Base-by-base conservation (phyloP, 2,113 vertebrate species). In the Apistogramma diplotaenia region DNA sequence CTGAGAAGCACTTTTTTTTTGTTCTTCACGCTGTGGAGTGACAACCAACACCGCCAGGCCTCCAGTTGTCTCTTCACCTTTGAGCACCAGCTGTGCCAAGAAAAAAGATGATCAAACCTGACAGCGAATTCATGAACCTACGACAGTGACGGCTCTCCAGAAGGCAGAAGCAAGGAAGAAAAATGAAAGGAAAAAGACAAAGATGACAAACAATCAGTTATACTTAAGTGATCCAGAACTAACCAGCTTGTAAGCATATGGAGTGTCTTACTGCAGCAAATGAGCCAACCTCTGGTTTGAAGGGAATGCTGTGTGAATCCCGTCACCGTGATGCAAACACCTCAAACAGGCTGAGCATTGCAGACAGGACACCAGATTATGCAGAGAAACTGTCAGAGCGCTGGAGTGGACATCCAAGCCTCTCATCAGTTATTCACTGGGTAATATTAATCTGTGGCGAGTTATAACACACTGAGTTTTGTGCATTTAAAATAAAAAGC, bases 41-140 rank as follows among this genome's bases (percentile, higher is more conserved):
- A 70, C 65, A 70, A 27, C 6, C 1, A 1, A 70, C 65, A 54
- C 10, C 19, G 8, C n/a, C 4, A 29, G 21, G 1, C 16, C 2
- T 70, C 25, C 62, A 29, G 1, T 27, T 40, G 53, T 49, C 29
- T 0, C 0, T 8, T 0, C 21, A 67, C 40, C 4, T 16, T 59
- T 33, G 21, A 78, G 51, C 8, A 25, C 51, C 43, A 55, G 54
- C 15, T 70, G 23, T 54, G 23, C 18, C 19, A 53, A 53, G 10
- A 0, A 33, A 25, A 15, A 51, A 13, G 29, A 0, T 5, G 3
- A 83, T 35, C 33, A 43, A 53, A 57, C 57, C 46, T 72, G 35
- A 61, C 21, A 40, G 21, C n/a, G 18, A 72, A 58, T 35, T 25
- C 6, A 59, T 11, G 25, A 46, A 23, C 3, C 8, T 40, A 15